A percentile compares a stretch with the other conserved stretches of the same genome.
Evolutionary conservation across 2,888 invertebrate genomes (phyloP).

Genomic region (Tetragnatha montana): DNA sequence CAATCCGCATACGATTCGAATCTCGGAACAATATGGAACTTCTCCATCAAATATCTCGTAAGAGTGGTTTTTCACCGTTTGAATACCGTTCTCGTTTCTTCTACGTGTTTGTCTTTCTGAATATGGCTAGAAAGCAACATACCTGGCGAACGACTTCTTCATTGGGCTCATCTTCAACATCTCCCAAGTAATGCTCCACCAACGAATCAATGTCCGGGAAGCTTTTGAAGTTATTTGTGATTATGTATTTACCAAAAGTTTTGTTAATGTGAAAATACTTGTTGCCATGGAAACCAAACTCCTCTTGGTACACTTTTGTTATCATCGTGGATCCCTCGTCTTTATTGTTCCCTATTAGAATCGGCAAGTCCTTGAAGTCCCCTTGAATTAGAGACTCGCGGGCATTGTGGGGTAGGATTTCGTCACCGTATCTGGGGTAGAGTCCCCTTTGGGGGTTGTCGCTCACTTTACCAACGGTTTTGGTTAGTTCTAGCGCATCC

Average conservation of each 20-base stretch:
- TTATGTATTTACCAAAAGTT: constrained; percentile 10
- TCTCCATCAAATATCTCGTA: too few species aligned
- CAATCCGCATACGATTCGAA: too few species aligned
- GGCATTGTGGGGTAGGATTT: constrained; percentile 41
- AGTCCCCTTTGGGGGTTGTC: constrained; percentile 23
- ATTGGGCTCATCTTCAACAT: constrained; percentile 6
- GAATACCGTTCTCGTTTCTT: too few species aligned
- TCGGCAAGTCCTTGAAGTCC: constrained; percentile 16
- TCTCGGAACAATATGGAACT: too few species aligned
- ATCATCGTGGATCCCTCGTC: constrained; percentile 30
- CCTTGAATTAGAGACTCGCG: constrained; percentile 29
- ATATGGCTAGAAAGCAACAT: neutral
- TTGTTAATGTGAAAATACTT: constrained; percentile 21
- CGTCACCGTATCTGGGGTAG: constrained; percentile 34
- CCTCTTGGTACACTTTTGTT: neutral
- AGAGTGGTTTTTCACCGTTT: too few species aligned
- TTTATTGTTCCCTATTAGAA: constrained; percentile 35
- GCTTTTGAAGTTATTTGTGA: constrained; percentile 7
- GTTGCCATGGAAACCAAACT: constrained; percentile 44
- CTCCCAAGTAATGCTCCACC: constrained; percentile 25
- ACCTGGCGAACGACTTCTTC: constrained; percentile 7
- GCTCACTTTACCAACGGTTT: constrained; percentile 6
- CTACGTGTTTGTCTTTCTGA: too few species aligned
- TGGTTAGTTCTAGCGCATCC: constrained; percentile 27
- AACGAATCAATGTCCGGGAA: constrained; percentile 9